phyloP scores from a whole-genome alignment of 2,113 vertebrate species.

The Strix aluco region DNA sequence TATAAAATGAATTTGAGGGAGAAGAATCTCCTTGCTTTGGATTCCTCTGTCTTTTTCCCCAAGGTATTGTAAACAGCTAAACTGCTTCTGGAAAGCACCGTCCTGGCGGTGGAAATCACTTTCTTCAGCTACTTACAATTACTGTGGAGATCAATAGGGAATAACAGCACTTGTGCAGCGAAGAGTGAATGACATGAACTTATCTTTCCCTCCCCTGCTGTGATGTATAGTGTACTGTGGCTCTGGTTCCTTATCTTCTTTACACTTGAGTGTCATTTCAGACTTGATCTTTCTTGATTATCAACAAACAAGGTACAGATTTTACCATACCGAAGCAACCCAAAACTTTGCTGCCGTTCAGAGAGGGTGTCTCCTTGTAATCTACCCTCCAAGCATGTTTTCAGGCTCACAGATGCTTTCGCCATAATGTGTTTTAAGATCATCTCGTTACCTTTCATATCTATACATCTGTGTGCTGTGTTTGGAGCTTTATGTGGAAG shows the following conservation, averaged over 20 bases:
- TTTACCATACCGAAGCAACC: background rate
- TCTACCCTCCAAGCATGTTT: background rate
- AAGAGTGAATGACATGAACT: background rate
- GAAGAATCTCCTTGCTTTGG: background rate
- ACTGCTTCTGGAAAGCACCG: background rate
- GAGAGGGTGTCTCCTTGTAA: background rate
- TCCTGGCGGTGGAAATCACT: background rate
- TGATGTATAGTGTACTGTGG: background rate
- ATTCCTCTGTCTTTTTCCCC: background rate
- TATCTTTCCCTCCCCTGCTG: background rate
- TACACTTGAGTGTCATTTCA: background rate
- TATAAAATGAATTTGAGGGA: background rate
- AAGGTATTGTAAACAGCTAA: background rate
- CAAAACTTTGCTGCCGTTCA: fast-evolving
- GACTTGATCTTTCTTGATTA: background rate
- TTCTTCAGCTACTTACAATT: background rate
- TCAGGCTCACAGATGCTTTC: background rate
- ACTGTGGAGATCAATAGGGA: background rate
- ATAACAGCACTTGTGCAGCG: background rate
- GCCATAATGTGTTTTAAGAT: background rate
- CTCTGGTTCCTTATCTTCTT: background rate
- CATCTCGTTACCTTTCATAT: background rate
- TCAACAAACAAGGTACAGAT: background rate
- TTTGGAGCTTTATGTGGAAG: background rate
- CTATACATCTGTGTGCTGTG: background rate